Percentiles rank a stretch among this genome's conserved stretches.
These are phyloP conservation scores for Prionailurus bengalensis DNA, from an alignment of 2,113 vertebrate species.

Conservation along the genomic window DNA sequence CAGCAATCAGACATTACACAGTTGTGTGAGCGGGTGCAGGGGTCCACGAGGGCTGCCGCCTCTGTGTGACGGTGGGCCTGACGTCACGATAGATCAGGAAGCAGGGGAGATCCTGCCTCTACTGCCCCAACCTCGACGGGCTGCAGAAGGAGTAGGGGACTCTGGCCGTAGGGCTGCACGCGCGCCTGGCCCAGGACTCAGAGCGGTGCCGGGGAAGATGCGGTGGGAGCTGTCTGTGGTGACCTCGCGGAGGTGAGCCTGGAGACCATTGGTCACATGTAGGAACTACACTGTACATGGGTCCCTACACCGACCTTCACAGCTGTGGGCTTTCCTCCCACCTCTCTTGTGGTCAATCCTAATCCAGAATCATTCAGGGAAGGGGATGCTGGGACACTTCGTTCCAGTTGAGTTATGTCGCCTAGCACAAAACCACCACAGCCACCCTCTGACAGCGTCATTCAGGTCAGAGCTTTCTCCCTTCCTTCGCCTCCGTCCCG, in stretches of 20 bases:
- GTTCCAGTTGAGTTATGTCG: not conserved
- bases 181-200: not conserved
- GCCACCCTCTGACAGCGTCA: not conserved
- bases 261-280: fast-evolving
- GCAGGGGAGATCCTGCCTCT: not conserved
- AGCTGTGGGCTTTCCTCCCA: not conserved
- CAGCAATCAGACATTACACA: not conserved
- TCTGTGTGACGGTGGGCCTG: not conserved
- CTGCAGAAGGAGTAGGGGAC: not conserved
- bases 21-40: not conserved
- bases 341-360: not conserved
- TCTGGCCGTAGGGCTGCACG: fast-evolving
- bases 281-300: not conserved
- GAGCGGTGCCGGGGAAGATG: not conserved
- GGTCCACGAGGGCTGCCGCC: not conserved
- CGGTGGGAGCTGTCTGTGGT: not conserved
- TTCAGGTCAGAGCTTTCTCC: not conserved
- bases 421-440: not conserved
- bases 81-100: not conserved
- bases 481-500: no score
- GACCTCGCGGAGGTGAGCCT: not conserved
- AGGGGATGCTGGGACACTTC: not conserved
- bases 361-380: not conserved
- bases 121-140: not conserved
- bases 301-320: not conserved